Percentiles rank a stretch among this genome's conserved stretches.
Conservation (phyloP, 2,797 vertebrate genomes). For the Thamnophis elegans region DNA sequence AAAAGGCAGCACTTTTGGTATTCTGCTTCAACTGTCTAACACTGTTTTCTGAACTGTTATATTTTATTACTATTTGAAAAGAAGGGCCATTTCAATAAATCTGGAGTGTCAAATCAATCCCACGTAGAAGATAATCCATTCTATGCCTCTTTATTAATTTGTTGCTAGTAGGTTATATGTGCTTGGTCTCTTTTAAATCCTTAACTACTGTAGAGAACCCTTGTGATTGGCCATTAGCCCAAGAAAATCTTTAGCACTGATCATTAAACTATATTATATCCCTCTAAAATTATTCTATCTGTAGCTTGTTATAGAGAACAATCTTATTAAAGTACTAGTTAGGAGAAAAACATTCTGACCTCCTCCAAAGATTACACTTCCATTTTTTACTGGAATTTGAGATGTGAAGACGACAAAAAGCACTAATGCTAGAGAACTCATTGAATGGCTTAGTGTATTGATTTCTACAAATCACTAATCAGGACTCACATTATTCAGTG, state of each 20-base stretch:
- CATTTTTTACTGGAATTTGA: not conserved
- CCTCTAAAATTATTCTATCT: not conserved
- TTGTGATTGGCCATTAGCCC: not conserved
- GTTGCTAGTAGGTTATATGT: not conserved
- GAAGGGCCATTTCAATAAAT: not conserved
- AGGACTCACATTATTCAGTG: not conserved
- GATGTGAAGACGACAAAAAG: not conserved
- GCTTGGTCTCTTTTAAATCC: not conserved
- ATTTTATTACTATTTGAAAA: not conserved
- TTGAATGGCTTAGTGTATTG: not conserved
- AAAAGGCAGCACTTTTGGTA: not conserved
- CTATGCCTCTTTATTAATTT: not conserved
- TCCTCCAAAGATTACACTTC: not conserved
- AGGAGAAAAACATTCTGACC: not conserved
- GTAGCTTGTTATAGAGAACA: not conserved
- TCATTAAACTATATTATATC: not conserved
- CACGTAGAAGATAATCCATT: not conserved
- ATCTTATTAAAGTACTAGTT: not conserved
- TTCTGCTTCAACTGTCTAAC: not conserved
- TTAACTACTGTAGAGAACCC: not conserved
- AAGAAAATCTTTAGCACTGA: not conserved
- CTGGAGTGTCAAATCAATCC: not conserved
- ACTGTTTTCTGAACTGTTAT: not conserved
- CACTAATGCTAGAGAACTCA: not conserved
- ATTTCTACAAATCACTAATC: not conserved